Evolutionary conservation across 2,797 vertebrate genomes (phyloP), one percentile per base, ranked within the genome.

Genomic region (Clarias pachynema): DNA sequence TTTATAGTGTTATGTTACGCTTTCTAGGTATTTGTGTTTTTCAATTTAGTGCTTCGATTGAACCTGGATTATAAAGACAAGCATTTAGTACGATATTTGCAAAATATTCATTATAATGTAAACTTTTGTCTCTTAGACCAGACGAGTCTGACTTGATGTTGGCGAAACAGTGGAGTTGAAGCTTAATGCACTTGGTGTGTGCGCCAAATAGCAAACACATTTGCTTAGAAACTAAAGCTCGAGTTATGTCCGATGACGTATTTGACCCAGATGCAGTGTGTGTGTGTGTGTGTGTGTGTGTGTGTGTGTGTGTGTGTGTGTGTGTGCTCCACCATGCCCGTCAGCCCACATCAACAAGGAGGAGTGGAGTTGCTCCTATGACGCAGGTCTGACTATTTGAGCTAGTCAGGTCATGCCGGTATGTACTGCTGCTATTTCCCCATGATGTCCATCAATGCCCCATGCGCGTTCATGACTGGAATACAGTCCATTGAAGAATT

Each of bases 371-470:
- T 77, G 53, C 84, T 79, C 79, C 63, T 49, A 65, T 89, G 89
- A 91, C 85, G 79, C 85, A 90, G 80, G 83, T 86, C 53, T 68
- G 62, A 69, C 87, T 91, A 89, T 91, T 85, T 89, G 86, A 92
- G 83, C 81, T 89, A 37, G 88, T 79, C 62, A 70, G 78, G 78
- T 86, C 79, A 83, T 79, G 84, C 88, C 79, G 82, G 53, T 31
- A 73, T 62, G 79, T 66, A 66, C 5, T 49, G 31, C 57, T 68
- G 59, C 29, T 57, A 60, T 68, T 65, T 10, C 31, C 34, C 53
- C 22, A 5, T 63, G 66, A 63, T 60, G 29, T 59, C 60, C 75
- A 79, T 60, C 57, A 31, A 34, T 34, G 10, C n/a, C 18, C 60
- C 31, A 7, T 57, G 14, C 20, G 9, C 20, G 6, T 53, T 81